A percentile compares a stretch with the other conserved stretches of the same genome.
These are phyloP conservation scores for Tenebrio molitor DNA, from an alignment of 1,140 invertebrate species.

Conservation along the genomic window DNA sequence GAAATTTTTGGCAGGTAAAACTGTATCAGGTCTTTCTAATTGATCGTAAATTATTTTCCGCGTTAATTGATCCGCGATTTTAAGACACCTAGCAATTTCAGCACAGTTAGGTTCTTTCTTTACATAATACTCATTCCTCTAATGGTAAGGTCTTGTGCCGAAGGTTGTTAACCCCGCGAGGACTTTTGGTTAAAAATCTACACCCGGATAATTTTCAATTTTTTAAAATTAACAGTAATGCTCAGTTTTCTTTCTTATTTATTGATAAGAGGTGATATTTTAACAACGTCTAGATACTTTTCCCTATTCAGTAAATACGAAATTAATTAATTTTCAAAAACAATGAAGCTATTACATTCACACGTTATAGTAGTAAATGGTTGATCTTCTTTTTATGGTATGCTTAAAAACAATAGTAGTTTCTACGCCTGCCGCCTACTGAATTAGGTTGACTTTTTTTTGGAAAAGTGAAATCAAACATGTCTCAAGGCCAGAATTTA, in stretches of 20 bases:
- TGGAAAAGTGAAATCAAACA: slow-evolving; percentile 15
- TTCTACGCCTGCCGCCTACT: background rate
- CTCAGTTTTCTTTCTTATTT: no score
- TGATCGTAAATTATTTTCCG: background rate
- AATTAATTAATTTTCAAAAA: background rate
- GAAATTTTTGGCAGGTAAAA: background rate
- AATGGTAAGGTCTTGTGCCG: background rate
- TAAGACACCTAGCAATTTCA: background rate
- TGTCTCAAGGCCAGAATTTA: slow-evolving; percentile 7
- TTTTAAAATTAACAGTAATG: no score
- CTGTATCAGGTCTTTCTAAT: background rate
- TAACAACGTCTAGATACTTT: no score
- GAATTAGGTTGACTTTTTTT: background rate
- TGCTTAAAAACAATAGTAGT: background rate
- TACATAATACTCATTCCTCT: background rate
- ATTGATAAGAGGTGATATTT: no score
- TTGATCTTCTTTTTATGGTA: no score
- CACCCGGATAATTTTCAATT: background rate
- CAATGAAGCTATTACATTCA: background rate
- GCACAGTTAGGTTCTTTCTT: background rate
- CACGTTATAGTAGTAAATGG: no score
- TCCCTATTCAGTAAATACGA: no score
- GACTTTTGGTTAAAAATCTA: background rate
- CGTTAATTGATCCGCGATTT: background rate
- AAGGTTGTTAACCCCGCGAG: background rate